These are phyloP conservation scores for Furnarius figulus DNA, from an alignment of 2,113 vertebrate genomes.

Conservation along the genomic window DNA sequence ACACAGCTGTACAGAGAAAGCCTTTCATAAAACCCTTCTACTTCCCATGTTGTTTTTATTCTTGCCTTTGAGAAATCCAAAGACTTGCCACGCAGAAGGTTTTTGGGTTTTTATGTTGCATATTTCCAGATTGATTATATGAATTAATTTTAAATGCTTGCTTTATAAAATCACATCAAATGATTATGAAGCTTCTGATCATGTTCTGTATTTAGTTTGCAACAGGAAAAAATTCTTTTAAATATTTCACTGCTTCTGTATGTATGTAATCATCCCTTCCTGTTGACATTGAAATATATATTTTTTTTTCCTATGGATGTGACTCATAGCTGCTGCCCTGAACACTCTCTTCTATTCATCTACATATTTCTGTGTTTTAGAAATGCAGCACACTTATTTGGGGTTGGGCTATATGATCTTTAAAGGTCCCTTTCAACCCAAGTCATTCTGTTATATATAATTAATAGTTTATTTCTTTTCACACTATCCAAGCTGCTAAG, in stretches of 20 bases:
- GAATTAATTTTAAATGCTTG: not conserved
- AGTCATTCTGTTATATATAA: not conserved
- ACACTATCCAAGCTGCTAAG: not conserved
- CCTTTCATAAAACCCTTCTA: not conserved
- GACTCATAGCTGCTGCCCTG: not conserved
- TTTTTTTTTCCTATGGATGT: not conserved
- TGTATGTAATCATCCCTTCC: not conserved
- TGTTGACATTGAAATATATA: not conserved
- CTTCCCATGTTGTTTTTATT: not conserved
- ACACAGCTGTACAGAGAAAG: not conserved
- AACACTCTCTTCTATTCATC: not conserved
- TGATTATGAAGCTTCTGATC: not conserved
- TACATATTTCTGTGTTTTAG: not conserved
- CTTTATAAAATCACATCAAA: not conserved
- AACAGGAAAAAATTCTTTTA: not conserved
- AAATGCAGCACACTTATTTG: not conserved
- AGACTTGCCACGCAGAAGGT: not conserved
- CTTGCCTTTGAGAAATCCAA: not conserved
- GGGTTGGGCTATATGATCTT: not conserved
- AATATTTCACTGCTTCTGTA: not conserved
- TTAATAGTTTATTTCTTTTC: not conserved
- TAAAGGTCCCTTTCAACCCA: not conserved
- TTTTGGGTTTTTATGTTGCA: not conserved
- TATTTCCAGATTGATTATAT: not conserved
- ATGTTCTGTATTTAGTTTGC: not conserved